These are phyloP conservation scores for Dimorphilus gyrociliatus DNA, from an alignment of 2,888 invertebrate species.

Conservation along the genomic window DNA sequence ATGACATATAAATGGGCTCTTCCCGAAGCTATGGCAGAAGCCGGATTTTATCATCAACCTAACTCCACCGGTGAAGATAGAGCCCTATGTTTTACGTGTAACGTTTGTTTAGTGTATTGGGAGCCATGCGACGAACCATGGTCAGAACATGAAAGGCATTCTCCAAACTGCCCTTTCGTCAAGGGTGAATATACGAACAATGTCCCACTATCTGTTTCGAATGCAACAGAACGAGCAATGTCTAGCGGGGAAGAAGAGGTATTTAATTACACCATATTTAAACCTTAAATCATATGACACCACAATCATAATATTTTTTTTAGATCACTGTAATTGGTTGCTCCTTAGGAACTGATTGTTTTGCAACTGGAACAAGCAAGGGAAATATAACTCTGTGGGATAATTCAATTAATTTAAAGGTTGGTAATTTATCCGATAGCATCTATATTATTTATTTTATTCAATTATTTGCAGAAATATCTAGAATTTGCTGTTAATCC, in stretches of 20 bases:
- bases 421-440: neutral
- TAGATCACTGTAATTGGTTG: too few relatives aligned
- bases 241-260: too few relatives aligned
- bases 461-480: conserved; percentile 36
- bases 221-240: neutral
- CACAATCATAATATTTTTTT: too few relatives aligned
- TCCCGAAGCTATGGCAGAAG: conserved; percentile 89
- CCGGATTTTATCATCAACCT: conserved; percentile 88
- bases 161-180: conserved; percentile 79
- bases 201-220: conserved; percentile 55
- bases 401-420: too few relatives aligned
- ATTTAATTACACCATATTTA: too few relatives aligned
- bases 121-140: conserved; percentile 91
- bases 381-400: too few relatives aligned
- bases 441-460: conserved; percentile 3
- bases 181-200: conserved; percentile 87
- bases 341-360: too few relatives aligned
- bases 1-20: conserved; percentile 94
- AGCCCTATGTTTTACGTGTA: conserved; percentile 89
- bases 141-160: conserved; percentile 89
- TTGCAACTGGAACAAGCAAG: too few relatives aligned
- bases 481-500: conserved; percentile 40
- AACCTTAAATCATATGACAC: too few relatives aligned
- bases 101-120: conserved; percentile 86
- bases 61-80: conserved; percentile 69